These are phyloP conservation scores for Metalampra italica DNA, from an alignment of 2,888 invertebrate genomes.

Conservation along the genomic window DNA sequence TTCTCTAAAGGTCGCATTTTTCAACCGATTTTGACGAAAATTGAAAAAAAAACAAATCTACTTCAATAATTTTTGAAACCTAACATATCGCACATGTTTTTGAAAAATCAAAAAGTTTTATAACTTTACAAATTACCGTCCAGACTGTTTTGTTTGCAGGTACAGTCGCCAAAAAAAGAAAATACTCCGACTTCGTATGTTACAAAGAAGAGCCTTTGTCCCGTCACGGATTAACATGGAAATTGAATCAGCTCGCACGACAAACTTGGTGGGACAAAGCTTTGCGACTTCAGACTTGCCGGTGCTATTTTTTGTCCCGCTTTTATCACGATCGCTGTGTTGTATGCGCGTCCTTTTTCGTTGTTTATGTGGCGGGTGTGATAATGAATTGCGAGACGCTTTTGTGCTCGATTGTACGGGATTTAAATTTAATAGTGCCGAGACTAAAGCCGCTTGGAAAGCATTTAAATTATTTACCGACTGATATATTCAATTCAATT, in stretches of 20 bases:
- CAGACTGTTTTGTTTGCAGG: not conserved
- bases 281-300: constrained; percentile 35
- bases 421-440: not conserved
- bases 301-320: constrained; percentile 17
- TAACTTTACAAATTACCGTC: not conserved
- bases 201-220: constrained; percentile 46
- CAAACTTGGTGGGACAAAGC: constrained; percentile 41
- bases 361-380: constrained; percentile 4
- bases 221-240: constrained; percentile 59
- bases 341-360: constrained; percentile 6
- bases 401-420: constrained; percentile 6
- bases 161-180: not conserved
- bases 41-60: too few species aligned
- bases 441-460: too few species aligned
- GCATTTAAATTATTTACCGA: too few species aligned
- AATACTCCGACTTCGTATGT: constrained; percentile 10
- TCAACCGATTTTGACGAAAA: too few species aligned
- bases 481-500: too few species aligned
- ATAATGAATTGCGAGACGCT: constrained; percentile 9
- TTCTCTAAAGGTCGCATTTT: too few species aligned
- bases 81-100: too few species aligned
- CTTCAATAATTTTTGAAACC: too few species aligned
- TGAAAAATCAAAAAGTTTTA: too few species aligned
- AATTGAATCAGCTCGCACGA: constrained; percentile 60
- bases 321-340: constrained; percentile 12